phyloP scores from a whole-genome alignment of 2,113 vertebrate species.

The Mystacornis crossleyi region DNA sequence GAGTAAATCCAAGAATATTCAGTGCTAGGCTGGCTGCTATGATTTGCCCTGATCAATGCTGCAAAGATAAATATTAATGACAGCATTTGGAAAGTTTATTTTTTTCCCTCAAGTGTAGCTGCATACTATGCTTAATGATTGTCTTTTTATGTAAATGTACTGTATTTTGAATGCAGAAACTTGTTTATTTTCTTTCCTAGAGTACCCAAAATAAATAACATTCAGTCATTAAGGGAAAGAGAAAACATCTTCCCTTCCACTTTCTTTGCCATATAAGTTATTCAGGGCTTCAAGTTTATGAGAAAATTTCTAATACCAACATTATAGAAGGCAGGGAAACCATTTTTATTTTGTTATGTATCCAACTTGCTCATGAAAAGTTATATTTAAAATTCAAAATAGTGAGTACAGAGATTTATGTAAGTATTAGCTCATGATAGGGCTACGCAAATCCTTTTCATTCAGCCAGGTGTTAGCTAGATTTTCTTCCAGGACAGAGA shows the following conservation, averaged over 20 bases:
- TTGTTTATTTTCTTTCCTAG: constrained; percentile 21
- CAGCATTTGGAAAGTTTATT: not conserved
- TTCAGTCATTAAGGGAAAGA: constrained; percentile 20
- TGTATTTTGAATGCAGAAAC: constrained; percentile 17
- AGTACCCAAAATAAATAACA: constrained; percentile 21
- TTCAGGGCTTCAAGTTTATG: constrained; percentile 15
- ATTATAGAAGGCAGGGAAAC: not conserved
- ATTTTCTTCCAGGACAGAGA: not conserved
- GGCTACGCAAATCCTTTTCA: not conserved
- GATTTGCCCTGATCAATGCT: not conserved
- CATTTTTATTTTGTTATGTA: not conserved
- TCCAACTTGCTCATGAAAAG: not conserved
- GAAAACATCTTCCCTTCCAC: not conserved
- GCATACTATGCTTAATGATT: not conserved
- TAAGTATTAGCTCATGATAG: not conserved
- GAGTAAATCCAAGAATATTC: constrained; percentile 8
- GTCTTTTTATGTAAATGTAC: constrained; percentile 24
- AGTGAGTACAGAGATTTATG: not conserved
- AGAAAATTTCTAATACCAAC: not conserved
- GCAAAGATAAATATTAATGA: constrained; percentile 47
- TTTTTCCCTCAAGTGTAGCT: not conserved
- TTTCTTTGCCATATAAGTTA: constrained; percentile 1
- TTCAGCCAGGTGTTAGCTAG: not conserved
- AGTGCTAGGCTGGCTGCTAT: not conserved
- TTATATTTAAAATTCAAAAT: not conserved